These are phyloP conservation scores for Sorex maritimensis DNA, from an alignment of 2,797 vertebrate genomes.

Conservation along the genomic window DNA sequence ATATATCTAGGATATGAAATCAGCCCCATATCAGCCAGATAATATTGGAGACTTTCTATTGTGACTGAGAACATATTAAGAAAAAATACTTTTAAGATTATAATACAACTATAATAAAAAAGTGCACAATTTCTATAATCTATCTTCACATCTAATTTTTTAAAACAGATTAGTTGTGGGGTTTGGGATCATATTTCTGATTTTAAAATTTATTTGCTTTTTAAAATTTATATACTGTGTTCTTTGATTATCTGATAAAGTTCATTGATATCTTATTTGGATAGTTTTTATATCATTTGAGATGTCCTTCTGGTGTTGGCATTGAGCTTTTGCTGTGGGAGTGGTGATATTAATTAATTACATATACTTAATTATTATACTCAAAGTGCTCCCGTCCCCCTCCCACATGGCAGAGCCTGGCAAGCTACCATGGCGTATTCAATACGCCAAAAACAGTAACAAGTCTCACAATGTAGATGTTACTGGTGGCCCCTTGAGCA, in stretches of 20 bases:
- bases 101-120: background rate
- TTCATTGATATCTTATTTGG: background rate
- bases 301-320: background rate
- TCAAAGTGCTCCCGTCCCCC: too few relatives aligned
- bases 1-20: background rate
- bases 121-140: constrained; percentile 7
- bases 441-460: too few relatives aligned
- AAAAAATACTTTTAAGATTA: background rate
- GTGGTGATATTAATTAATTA: too few relatives aligned
- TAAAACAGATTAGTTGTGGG: constrained; percentile 43
- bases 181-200: background rate
- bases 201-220: constrained; percentile 45
- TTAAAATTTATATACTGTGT: background rate
- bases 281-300: constrained; percentile 23
- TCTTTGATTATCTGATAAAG: constrained; percentile 51
- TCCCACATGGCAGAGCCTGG: too few relatives aligned
- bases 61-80: constrained; percentile 45
- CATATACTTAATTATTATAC: too few relatives aligned
- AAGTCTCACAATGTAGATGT: too few relatives aligned
- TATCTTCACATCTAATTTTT: background rate
- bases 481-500: too few relatives aligned
- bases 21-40: background rate
- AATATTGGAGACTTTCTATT: background rate
- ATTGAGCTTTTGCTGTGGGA: too few relatives aligned
- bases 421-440: too few relatives aligned